A percentile compares a stretch with the other conserved stretches of the same genome.
phyloP scores from a whole-genome alignment of 2,888 invertebrate genomes.

The Pachymerium ferrugineum region DNA sequence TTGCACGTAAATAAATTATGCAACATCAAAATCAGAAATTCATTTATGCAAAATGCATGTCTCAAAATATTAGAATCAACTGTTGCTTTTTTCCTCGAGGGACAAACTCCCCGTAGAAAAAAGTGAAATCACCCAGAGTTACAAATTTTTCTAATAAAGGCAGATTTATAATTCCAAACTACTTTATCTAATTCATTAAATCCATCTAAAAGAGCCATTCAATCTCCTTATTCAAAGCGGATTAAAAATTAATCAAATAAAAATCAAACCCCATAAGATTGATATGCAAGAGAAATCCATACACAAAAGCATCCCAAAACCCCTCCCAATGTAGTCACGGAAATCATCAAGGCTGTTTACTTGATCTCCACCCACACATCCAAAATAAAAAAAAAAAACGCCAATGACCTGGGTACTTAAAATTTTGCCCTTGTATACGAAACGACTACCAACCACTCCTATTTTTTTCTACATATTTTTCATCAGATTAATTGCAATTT shows the following conservation, averaged over 20 bases:
- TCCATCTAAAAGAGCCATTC: background rate
- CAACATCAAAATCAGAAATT: too few relatives aligned
- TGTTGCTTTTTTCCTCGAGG: too few relatives aligned
- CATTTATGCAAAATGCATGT: too few relatives aligned
- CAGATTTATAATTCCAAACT: too few relatives aligned
- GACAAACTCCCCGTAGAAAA: too few relatives aligned
- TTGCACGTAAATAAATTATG: too few relatives aligned
- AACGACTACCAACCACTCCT: background rate
- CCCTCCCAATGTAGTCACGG: slow-evolving; percentile 11
- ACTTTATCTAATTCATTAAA: slow-evolving; percentile 9
- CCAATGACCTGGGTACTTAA: slow-evolving; percentile 14
- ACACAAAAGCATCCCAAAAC: background rate
- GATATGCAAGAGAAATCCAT: background rate
- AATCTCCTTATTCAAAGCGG: background rate
- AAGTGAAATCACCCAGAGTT: too few relatives aligned
- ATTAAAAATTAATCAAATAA: background rate
- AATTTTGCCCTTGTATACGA: slow-evolving; percentile 4
- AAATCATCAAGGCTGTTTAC: slow-evolving; percentile 15
- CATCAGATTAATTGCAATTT: slow-evolving; percentile 16
- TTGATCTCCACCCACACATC: background rate
- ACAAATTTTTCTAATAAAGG: too few relatives aligned
- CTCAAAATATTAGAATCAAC: too few relatives aligned
- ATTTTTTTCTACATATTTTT: background rate
- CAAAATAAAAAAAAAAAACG: background rate
- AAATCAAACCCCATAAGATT: background rate